Evolutionary conservation across 2,888 invertebrate species (phyloP).

Genomic region (Sympetrum striolatum): DNA sequence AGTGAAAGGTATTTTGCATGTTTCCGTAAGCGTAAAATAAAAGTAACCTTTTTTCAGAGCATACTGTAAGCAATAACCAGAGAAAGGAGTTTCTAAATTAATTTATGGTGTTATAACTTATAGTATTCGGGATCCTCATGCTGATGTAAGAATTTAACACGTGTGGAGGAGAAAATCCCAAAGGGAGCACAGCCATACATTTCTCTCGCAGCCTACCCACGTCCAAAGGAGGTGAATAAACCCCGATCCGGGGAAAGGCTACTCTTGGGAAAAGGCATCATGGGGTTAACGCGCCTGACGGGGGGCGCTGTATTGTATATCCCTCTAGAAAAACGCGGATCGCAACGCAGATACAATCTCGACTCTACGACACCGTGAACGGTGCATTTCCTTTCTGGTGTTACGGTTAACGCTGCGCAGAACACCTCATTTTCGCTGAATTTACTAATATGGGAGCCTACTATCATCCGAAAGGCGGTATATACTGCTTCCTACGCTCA

Average conservation of each 20-base stretch:
- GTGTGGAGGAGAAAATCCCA: not conserved
- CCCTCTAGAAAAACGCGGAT: not conserved
- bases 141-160: not conserved
- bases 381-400: not conserved
- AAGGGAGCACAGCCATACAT: not conserved
- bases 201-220: not conserved
- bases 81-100: too few relatives aligned
- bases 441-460: too few relatives aligned
- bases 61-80: too few relatives aligned
- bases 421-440: too few relatives aligned
- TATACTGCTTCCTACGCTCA: too few relatives aligned
- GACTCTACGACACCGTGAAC: not conserved
- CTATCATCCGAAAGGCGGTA: too few relatives aligned
- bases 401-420: too few relatives aligned
- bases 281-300: constrained; percentile 18
- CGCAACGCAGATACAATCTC: constrained; percentile 1
- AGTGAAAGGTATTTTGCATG: too few relatives aligned
- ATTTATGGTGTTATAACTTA: too few relatives aligned
- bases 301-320: not conserved
- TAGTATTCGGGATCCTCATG: too few relatives aligned
- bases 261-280: not conserved
- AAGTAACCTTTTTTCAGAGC: too few relatives aligned
- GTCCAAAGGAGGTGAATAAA: not conserved
- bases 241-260: not conserved
- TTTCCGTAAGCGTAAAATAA: too few relatives aligned